Evolutionary conservation across 2,888 invertebrate genomes (phyloP).

Genomic region (Empis livida): DNA sequence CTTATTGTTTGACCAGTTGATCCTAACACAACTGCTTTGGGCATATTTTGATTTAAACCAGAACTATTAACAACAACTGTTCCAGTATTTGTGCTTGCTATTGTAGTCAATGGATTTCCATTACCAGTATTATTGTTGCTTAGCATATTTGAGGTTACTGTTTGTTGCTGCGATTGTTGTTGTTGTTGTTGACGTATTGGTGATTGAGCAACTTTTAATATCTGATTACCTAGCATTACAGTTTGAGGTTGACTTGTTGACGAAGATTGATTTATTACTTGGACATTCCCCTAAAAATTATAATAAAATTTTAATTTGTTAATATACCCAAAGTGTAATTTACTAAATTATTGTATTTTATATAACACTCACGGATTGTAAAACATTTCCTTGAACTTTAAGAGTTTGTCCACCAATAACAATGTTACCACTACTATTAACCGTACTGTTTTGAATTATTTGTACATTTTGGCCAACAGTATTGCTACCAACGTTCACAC

Average conservation of each 20-base stretch:
- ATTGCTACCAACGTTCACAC: not conserved
- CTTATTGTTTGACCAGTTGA: constrained; percentile 28
- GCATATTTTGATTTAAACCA: constrained; percentile 9
- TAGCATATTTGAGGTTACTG: constrained; percentile 8
- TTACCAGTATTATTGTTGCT: constrained; percentile 4
- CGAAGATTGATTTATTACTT: constrained; percentile 14
- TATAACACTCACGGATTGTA: constrained; percentile 10
- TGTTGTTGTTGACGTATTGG: constrained; percentile 13
- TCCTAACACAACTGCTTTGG: constrained; percentile 28
- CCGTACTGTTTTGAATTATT: constrained; percentile 25
- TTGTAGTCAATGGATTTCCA: constrained; percentile 12
- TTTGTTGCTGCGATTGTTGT: too few species aligned
- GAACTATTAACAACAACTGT: constrained; percentile 16
- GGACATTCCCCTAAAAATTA: constrained; percentile 15
- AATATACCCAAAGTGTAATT: too few species aligned
- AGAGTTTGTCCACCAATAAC: constrained; percentile 33
- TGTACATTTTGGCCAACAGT: constrained; percentile 32
- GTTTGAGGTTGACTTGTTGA: constrained; percentile 25
- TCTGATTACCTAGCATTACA: constrained; percentile 35
- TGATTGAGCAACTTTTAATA: constrained; percentile 26
- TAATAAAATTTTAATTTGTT: not conserved
- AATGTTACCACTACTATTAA: constrained; percentile 17
- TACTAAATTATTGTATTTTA: not conserved
- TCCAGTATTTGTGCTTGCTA: constrained; percentile 16
- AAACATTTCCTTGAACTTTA: constrained; percentile 30